phyloP scores from a whole-genome alignment of 2,797 vertebrate species.

The Huso huso region DNA sequence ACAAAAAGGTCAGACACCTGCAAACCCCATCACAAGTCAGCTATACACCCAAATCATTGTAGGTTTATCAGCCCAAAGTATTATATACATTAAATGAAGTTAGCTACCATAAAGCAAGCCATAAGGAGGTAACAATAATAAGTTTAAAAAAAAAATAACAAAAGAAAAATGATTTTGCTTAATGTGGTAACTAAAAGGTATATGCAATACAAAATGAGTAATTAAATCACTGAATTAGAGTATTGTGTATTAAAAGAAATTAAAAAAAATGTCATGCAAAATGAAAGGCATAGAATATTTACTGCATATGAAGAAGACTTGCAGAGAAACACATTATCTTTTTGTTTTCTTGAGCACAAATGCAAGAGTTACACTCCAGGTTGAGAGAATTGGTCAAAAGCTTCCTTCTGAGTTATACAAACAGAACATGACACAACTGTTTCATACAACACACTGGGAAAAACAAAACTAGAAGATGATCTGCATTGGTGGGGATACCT shows the following conservation, averaged over 20 bases:
- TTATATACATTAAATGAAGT: conserved; percentile 59
- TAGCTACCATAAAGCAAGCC: conserved; percentile 46
- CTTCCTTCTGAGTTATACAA: conserved; percentile 31
- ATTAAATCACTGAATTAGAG: conserved; percentile 20
- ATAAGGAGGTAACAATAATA: conserved; percentile 43
- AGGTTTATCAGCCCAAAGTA: conserved; percentile 12
- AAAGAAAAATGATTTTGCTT: conserved; percentile 45
- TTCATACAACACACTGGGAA: conserved; percentile 21
- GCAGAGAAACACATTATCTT: conserved; percentile 41
- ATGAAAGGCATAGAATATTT: conserved; percentile 14
- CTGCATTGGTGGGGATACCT: conserved; percentile 30
- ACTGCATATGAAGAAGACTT: conserved; percentile 32
- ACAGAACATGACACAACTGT: conserved; percentile 16
- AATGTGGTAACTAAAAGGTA: conserved; percentile 52
- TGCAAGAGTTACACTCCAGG: conserved; percentile 41
- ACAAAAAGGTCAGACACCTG: conserved; percentile 50
- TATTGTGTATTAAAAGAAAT: conserved; percentile 14
- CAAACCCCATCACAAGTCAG: conserved; percentile 49
- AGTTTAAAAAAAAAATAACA: conserved; percentile 23
- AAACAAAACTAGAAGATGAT: conserved; percentile 29
- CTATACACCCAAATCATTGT: conserved; percentile 16
- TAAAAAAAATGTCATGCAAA: conserved; percentile 16
- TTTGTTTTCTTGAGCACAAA: conserved; percentile 26
- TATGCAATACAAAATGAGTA: conserved; percentile 43
- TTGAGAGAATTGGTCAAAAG: conserved; percentile 42